Conservation (phyloP, 1,140 invertebrate genomes). For the Mamestra configurata region DNA sequence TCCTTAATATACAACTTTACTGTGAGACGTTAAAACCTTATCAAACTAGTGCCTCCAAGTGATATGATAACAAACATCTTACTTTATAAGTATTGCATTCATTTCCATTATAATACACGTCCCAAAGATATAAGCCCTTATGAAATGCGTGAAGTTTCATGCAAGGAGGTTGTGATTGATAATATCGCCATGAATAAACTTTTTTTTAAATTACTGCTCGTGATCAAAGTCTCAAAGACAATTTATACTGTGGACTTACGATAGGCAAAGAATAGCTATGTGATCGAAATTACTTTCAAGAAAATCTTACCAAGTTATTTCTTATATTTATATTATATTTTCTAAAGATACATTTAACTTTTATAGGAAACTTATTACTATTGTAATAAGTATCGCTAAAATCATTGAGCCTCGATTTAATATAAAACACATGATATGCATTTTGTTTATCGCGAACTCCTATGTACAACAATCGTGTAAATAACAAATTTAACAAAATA, state of each 20-base stretch:
- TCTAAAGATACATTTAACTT: constrained; percentile 63
- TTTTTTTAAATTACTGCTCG: constrained; percentile 6
- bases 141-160: constrained; percentile 5
- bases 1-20: constrained; percentile 67
- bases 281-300: constrained; percentile 42
- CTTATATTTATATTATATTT: constrained; percentile 61
- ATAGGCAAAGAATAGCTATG: constrained; percentile 43
- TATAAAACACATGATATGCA: constrained; percentile 79
- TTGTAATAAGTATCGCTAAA: constrained; percentile 64
- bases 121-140: constrained; percentile 6
- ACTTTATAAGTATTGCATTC: constrained; percentile 70
- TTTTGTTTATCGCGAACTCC: constrained; percentile 63
- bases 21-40: constrained; percentile 74
- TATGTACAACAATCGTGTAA: constrained; percentile 79
- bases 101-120: constrained; percentile 60
- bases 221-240: constrained; percentile 37
- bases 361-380: constrained; percentile 62
- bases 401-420: constrained; percentile 68
- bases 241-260: constrained; percentile 7
- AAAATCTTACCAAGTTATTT: constrained; percentile 46
- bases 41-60: constrained; percentile 77
- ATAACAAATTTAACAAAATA: constrained; percentile 80
- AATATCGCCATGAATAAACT: neutral
- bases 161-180: constrained; percentile 36
- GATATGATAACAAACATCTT: constrained; percentile 76